phyloP scores from a whole-genome alignment of 2,113 vertebrate species.

The Tragelaphus imberbis region DNA sequence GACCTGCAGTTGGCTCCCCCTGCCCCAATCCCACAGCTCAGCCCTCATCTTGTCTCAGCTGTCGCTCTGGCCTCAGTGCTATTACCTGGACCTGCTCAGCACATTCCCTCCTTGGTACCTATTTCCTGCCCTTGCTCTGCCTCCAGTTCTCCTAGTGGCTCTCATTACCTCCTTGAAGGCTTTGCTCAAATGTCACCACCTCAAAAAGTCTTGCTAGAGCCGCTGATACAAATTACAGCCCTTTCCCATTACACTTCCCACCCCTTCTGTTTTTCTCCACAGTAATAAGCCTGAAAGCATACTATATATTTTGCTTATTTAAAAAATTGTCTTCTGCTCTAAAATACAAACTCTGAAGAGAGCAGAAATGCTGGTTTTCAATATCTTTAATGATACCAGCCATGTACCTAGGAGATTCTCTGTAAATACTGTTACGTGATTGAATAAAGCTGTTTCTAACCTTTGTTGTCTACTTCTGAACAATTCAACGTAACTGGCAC shows the following conservation, averaged over 20 bases:
- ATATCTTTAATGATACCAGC: neutral
- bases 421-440: neutral
- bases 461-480: neutral
- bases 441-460: neutral
- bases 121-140: neutral
- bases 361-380: neutral
- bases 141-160: neutral
- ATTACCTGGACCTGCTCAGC: too few species aligned
- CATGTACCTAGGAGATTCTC: neutral
- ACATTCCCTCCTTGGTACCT: neutral
- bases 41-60: neutral
- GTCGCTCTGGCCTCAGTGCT: neutral
- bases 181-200: neutral
- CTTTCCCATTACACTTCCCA: neutral
- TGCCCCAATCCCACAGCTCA: neutral
- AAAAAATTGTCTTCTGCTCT: slow-evolving; percentile 11
- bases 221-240: neutral
- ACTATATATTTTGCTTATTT: neutral
- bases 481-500: neutral
- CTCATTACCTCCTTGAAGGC: neutral
- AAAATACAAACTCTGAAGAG: neutral
- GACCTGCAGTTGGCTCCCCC: neutral
- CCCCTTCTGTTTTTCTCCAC: neutral
- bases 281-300: neutral
- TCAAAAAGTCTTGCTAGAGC: neutral